Conservation (phyloP, 2,888 invertebrate genomes). For the Vannuccia rotundouncinata region DNA sequence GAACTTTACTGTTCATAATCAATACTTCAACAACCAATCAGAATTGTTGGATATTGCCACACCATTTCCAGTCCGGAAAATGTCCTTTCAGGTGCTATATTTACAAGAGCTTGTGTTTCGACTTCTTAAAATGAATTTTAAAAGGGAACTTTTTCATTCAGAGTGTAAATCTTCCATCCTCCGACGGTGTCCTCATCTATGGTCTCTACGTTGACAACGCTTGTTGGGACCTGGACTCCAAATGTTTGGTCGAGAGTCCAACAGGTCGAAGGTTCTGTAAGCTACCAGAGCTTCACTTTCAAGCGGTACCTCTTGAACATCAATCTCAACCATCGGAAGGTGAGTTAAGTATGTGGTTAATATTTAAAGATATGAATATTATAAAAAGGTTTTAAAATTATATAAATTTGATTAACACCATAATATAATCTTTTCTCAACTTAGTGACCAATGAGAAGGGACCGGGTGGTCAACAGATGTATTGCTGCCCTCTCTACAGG, state of each 20-base stretch:
- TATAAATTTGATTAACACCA: too few relatives aligned
- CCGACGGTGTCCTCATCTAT: conserved; percentile 53
- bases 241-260: conserved; percentile 47
- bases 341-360: not conserved
- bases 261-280: conserved; percentile 49
- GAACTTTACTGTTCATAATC: conserved; percentile 45
- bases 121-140: not conserved
- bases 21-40: conserved; percentile 5
- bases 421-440: too few relatives aligned
- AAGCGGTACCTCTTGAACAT: conserved; percentile 47
- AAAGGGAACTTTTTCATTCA: not conserved
- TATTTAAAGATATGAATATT: not conserved
- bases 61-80: conserved; percentile 41
- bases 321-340: too few relatives aligned
- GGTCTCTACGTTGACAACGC: conserved; percentile 55
- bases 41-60: conserved; percentile 36
- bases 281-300: conserved; percentile 53
- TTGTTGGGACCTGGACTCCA: conserved; percentile 46
- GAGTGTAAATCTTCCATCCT: conserved; percentile 39
- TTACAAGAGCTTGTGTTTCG: not conserved
- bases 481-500: conserved; percentile 54
- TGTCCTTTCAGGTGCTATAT: conserved; percentile 45
- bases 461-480: too few relatives aligned
- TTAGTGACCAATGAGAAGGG: not conserved
- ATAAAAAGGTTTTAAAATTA: not conserved